These are phyloP conservation scores for Eupeodes latifasciatus DNA, from an alignment of 2,888 invertebrate species.

Conservation along the genomic window DNA sequence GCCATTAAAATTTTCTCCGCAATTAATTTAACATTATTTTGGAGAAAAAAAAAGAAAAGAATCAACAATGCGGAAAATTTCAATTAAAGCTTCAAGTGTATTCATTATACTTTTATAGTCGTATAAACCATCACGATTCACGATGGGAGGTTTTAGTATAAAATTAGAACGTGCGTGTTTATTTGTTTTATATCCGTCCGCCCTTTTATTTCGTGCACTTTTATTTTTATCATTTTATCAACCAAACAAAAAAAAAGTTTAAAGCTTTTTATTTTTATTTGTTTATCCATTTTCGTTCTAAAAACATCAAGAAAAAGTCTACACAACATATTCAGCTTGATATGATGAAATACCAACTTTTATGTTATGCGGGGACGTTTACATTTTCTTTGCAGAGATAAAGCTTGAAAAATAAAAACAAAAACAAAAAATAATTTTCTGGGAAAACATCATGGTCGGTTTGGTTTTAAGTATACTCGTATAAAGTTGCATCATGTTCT, in stretches of 20 bases:
- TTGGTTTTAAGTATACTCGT: conserved; percentile 34
- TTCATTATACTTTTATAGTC: neutral
- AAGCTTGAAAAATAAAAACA: neutral
- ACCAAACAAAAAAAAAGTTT: conserved; percentile 19
- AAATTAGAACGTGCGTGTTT: conserved; percentile 42
- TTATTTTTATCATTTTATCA: conserved; percentile 37
- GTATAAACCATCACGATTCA: no score
- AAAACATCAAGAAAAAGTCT: conserved; percentile 14
- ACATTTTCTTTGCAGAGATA: neutral
- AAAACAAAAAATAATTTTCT: conserved; percentile 43
- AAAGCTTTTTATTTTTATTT: conserved; percentile 31
- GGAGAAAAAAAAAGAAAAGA: conserved; percentile 9
- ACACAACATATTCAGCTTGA: conserved; percentile 17
- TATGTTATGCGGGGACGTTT: neutral
- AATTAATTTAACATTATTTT: conserved; percentile 20
- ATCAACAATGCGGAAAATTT: conserved; percentile 46
- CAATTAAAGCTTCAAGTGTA: conserved; percentile 41
- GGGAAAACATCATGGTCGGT: conserved; percentile 40
- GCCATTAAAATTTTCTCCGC: conserved; percentile 46
- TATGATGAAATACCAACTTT: conserved; percentile 60
- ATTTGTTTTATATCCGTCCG: conserved; percentile 16
- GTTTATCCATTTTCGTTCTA: conserved; percentile 56
- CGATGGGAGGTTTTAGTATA: neutral
- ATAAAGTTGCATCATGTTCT: conserved; percentile 67
- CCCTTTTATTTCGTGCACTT: conserved; percentile 21